Evolutionary conservation across 2,888 invertebrate species (phyloP).

Genomic region (Hypsopygia costalis): DNA sequence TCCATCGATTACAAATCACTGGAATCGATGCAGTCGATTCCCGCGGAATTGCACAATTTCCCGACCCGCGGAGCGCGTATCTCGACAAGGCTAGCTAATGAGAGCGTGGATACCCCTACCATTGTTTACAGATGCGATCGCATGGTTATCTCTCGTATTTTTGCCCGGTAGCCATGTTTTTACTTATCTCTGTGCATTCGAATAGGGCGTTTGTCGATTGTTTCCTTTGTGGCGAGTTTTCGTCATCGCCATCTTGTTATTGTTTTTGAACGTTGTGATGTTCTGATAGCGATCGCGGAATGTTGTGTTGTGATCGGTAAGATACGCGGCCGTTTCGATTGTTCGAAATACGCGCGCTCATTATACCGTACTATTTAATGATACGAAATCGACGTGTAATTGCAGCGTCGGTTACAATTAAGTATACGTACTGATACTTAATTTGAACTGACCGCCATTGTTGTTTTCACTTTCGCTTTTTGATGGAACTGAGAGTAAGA

Average conservation of each 20-base stretch:
- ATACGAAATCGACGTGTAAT: slow-evolving; percentile 2
- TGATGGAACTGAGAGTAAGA: neutral
- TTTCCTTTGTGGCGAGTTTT: slow-evolving; percentile 53
- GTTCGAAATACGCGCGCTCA: slow-evolving; percentile 18
- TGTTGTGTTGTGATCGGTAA: slow-evolving; percentile 23
- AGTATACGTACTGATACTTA: slow-evolving; percentile 3
- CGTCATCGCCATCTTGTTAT: slow-evolving; percentile 47
- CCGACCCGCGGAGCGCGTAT: slow-evolving; percentile 34
- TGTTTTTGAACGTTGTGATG: slow-evolving; percentile 30
- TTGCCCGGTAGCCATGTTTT: slow-evolving; percentile 70
- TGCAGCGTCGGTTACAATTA: neutral
- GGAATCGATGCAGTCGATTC: slow-evolving; percentile 55
- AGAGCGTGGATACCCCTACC: slow-evolving; percentile 68
- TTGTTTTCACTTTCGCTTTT: slow-evolving; percentile 8
- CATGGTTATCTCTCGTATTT: slow-evolving; percentile 66
- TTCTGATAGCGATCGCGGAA: slow-evolving; percentile 30
- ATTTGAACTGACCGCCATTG: slow-evolving; percentile 3
- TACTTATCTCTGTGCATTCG: slow-evolving; percentile 63
- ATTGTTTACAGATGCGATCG: slow-evolving; percentile 76
- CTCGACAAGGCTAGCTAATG: slow-evolving; percentile 70
- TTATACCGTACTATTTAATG: slow-evolving; percentile 9
- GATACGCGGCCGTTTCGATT: slow-evolving; percentile 22
- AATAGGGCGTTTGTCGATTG: slow-evolving; percentile 57
- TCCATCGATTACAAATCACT: slow-evolving; percentile 59
- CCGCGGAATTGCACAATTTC: slow-evolving; percentile 65